A percentile compares a stretch with the other conserved stretches of the same genome.
Evolutionary conservation across 2,113 vertebrate species (phyloP).

Genomic region (Puma concolor): DNA sequence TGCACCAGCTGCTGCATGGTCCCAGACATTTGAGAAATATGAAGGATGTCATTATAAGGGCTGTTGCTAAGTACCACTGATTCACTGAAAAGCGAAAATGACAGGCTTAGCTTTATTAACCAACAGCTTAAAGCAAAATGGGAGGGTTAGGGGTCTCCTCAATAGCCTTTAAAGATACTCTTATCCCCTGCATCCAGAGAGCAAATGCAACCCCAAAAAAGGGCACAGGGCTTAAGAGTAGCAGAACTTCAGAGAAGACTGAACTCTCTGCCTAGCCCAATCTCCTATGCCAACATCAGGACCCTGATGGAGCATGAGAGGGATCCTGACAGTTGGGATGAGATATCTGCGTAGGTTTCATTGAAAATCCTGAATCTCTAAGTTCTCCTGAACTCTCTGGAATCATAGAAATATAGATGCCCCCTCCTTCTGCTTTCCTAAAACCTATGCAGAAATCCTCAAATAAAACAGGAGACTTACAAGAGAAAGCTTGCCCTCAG

Average conservation of each 20-base stretch:
- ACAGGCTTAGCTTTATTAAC: not conserved
- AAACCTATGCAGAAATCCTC: not conserved
- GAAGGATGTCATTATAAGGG: not conserved
- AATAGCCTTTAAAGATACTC: not conserved
- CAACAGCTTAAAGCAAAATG: not conserved
- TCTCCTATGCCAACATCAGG: not conserved
- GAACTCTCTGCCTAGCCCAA: not conserved
- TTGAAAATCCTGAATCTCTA: not conserved
- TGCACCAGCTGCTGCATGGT: not conserved
- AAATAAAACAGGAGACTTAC: not conserved
- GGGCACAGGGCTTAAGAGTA: not conserved
- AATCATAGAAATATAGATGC: not conserved
- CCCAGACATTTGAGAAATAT: not conserved
- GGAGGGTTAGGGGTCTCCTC: not conserved
- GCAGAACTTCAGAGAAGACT: not conserved
- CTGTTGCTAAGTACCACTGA: not conserved
- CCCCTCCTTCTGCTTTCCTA: not conserved
- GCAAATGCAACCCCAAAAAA: not conserved
- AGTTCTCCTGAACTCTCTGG: not conserved
- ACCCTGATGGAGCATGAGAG: not conserved
- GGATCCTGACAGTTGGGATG: not conserved
- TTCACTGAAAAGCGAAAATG: not conserved
- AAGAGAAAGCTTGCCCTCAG: not conserved
- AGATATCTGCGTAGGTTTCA: not conserved
- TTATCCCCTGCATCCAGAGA: not conserved